Base-by-base conservation (phyloP, 2,888 invertebrate species). In the Zootermopsis nevadensis region DNA sequence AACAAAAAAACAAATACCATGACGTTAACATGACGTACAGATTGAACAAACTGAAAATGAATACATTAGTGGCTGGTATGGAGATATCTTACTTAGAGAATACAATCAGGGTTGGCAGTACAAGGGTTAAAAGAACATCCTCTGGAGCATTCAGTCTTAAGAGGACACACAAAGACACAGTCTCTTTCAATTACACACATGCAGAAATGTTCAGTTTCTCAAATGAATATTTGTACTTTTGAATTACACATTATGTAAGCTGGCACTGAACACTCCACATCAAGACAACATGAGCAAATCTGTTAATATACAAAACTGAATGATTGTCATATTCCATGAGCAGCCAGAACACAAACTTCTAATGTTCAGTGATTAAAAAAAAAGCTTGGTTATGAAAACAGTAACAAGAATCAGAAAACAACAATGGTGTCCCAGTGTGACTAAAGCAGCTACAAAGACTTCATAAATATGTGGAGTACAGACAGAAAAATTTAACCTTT, bases 291-390 rank as follows among this genome's bases (percentile, higher is more conserved):
- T 53, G 53, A 53, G 53, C 53, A 53, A 53, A 10, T 53, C 15
- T 53, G 53, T 53, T 22, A 10, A 53, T 53, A 19, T 53, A 53
- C 53, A 67, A 67, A 67, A 67, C 67, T 27, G 27, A 67, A 27
- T 67, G 67, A 67, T 67, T 67, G 67, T 67, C 67, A 67, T 67
- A 7, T 67, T 67, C 67, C 27, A 67, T 67, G 67, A 67, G 53
- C 53, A 53, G 53, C 8, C 53, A 53, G 53, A 53, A 53, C 15
- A 53, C 53, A 53, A 53, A 53, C 53, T 22, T 24, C 6, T 4
- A 15, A 10, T 53, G 53, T 53, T 53, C 53, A 53, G 24, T 53
- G 53, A 53, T 53, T 10, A 6, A 53, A 53, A 53, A 53, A 53
- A 53, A 10, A 10, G 15, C 7, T 53, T 2, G 3, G 24, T 15